These are phyloP conservation scores for Bradysia coprophila DNA, from an alignment of 1,140 invertebrate genomes.

Conservation along the genomic window DNA sequence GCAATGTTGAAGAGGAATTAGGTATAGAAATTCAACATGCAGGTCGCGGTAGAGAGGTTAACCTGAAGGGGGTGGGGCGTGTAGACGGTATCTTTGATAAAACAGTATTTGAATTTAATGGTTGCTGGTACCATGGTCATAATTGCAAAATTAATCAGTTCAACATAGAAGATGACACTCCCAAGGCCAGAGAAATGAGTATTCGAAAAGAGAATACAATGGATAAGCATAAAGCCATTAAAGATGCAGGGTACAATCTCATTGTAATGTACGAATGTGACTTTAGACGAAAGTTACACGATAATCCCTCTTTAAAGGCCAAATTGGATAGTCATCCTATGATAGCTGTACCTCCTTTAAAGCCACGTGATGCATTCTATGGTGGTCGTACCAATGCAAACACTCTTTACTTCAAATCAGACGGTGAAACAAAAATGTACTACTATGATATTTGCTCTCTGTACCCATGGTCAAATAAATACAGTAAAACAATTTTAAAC, in stretches of 20 bases:
- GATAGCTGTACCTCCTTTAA: not conserved
- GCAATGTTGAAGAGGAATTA: not conserved
- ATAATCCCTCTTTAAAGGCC: not conserved
- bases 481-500: constrained; percentile 1
- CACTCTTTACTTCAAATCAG: constrained; percentile 4
- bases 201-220: not conserved
- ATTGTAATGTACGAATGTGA: not conserved
- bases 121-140: not conserved
- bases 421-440: constrained; percentile 4
- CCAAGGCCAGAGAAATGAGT: not conserved
- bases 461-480: constrained; percentile 5
- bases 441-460: not conserved
- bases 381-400: constrained; percentile 5
- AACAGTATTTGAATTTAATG: not conserved
- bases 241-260: not conserved
- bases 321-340: not conserved
- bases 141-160: not conserved
- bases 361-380: constrained; percentile 1
- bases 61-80: not conserved
- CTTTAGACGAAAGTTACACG: not conserved
- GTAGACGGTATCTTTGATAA: not conserved
- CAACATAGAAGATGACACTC: not conserved
- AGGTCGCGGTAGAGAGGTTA: not conserved
- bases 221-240: not conserved
- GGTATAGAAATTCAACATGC: not conserved